Evolutionary conservation across 2,888 invertebrate genomes (phyloP).

Genomic region (Chaetogeoica ovagalla): DNA sequence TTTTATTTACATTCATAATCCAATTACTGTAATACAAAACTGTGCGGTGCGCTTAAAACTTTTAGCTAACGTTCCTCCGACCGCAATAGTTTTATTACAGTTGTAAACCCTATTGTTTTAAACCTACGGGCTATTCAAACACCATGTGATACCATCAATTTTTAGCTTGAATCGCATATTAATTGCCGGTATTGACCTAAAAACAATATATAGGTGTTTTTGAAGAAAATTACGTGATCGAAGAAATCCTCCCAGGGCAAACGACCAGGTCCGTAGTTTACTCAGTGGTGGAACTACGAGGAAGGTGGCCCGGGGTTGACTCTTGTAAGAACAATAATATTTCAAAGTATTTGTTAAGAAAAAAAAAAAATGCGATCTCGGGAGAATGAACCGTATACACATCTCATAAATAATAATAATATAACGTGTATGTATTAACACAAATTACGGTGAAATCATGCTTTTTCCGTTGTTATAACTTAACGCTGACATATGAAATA

Average conservation of each 20-base stretch:
- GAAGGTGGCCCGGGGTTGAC: no score
- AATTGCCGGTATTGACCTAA: slow-evolving; percentile 9
- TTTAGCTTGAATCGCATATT: not conserved
- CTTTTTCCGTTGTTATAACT: no score
- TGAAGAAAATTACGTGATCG: slow-evolving; percentile 10
- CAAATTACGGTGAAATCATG: no score
- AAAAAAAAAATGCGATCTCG: no score
- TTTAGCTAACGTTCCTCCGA: not conserved
- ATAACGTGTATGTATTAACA: no score
- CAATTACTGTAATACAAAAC: slow-evolving; percentile 21
- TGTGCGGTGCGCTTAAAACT: not conserved
- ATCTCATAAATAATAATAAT: no score
- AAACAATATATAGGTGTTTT: slow-evolving; percentile 4
- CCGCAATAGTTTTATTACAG: not conserved
- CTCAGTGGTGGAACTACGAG: not conserved
- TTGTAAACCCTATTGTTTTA: not conserved
- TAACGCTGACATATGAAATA: no score
- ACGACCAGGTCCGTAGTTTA: not conserved
- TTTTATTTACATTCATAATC: slow-evolving; percentile 33
- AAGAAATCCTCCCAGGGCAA: not conserved
- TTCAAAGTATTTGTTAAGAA: no score
- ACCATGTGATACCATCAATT: not conserved
- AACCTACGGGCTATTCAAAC: not conserved
- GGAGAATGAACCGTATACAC: no score
- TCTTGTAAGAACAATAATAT: no score